Conservation (phyloP, 2,113 vertebrate genomes). For the Oophaga pumilio region DNA sequence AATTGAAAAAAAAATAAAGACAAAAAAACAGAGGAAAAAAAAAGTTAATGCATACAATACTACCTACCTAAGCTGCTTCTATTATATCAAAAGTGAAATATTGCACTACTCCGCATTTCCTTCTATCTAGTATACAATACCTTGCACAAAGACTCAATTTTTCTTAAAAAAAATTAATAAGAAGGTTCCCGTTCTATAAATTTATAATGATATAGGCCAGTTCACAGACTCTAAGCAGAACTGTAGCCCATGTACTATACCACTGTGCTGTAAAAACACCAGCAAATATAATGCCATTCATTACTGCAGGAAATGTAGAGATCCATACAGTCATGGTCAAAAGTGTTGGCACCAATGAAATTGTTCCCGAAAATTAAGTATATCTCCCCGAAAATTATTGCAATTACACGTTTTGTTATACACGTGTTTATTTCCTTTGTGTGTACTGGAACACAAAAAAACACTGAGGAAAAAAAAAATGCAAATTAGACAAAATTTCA, state of each 20-base stretch:
- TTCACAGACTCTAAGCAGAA: neutral
- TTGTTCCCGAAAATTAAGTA: too few relatives aligned
- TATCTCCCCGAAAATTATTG: too few relatives aligned
- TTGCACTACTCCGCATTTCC: neutral
- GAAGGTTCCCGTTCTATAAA: neutral
- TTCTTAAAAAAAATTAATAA: neutral
- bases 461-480: too few relatives aligned
- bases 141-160: neutral
- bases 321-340: too few relatives aligned
- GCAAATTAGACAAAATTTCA: too few relatives aligned
- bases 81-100: neutral
- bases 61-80: neutral
- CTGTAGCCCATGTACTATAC: neutral
- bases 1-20: conserved; percentile 2
- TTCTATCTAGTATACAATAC: neutral
- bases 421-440: too few relatives aligned
- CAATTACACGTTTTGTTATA: too few relatives aligned
- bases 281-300: neutral
- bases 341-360: too few relatives aligned
- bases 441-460: too few relatives aligned
- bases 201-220: neutral
- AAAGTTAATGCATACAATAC: neutral
- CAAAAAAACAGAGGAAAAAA: too few relatives aligned
- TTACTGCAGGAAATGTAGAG: neutral
- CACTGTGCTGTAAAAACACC: neutral